Conservation (phyloP, 1,140 invertebrate species). For the Drosophila novamexicana region DNA sequence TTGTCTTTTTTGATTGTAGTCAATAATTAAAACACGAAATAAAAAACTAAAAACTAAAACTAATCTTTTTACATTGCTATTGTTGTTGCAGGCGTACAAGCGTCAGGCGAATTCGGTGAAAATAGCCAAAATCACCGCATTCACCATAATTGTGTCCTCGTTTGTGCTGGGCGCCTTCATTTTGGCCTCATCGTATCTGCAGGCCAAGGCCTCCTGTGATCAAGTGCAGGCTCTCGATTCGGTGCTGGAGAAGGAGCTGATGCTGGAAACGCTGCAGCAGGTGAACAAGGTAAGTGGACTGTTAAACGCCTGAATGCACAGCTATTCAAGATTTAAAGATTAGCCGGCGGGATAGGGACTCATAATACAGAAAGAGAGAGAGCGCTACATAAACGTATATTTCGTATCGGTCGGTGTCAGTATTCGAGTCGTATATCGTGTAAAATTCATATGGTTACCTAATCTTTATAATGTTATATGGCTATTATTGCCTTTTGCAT, state of each 20-base stretch:
- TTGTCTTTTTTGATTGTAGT: not conserved
- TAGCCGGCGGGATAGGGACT: not conserved
- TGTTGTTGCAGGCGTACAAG: constrained; percentile 89
- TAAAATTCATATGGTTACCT: constrained; percentile 61
- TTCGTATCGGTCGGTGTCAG: constrained; percentile 57
- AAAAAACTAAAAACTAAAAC: not conserved
- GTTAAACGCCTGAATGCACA: constrained; percentile 74
- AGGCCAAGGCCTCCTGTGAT: constrained; percentile 89
- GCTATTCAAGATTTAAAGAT: not conserved
- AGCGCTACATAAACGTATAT: constrained; percentile 24
- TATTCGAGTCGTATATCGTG: not conserved
- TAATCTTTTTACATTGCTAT: not conserved
- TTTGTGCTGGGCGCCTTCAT: constrained; percentile 92
- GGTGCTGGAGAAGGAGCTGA: constrained; percentile 87
- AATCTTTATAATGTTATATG: constrained; percentile 42
- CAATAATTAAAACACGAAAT: not conserved
- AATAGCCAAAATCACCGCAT: constrained; percentile 91
- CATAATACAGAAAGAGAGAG: not conserved
- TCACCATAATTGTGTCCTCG: constrained; percentile 91
- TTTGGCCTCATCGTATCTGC: constrained; percentile 92
- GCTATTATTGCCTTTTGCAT: constrained; percentile 47
- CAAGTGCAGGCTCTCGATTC: constrained; percentile 88
- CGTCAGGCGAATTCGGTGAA: constrained; percentile 90
- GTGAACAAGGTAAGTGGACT: constrained; percentile 85
- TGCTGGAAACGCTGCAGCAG: constrained; percentile 87